These are phyloP conservation scores for Microctonus brassicae DNA, from an alignment of 2,888 invertebrate species.

Conservation along the genomic window DNA sequence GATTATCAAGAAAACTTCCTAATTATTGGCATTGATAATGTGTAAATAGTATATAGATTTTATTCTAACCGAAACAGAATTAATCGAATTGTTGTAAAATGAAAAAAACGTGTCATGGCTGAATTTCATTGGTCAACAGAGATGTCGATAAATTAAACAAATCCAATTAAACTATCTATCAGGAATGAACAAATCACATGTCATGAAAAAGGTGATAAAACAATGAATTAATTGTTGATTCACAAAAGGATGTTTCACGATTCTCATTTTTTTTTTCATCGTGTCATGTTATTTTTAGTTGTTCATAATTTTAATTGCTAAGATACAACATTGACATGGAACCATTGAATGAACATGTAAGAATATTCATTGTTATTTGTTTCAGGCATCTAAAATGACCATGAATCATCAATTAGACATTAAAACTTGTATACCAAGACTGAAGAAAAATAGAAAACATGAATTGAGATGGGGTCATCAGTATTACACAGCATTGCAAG, in stretches of 20 bases:
- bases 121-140: conserved; percentile 46
- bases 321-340: too few species aligned
- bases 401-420: not conserved
- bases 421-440: conserved; percentile 45
- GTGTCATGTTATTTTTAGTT: too few species aligned
- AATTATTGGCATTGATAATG: not conserved
- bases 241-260: too few species aligned
- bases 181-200: not conserved
- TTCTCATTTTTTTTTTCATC: too few species aligned
- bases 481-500: conserved; percentile 56
- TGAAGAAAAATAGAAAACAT: conserved; percentile 54
- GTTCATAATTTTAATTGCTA: too few species aligned
- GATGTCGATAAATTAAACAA: conserved; percentile 41
- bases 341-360: too few species aligned
- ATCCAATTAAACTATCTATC: not conserved
- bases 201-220: not conserved
- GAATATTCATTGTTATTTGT: not conserved
- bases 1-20: not conserved
- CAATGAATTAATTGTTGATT: too few species aligned
- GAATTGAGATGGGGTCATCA: conserved; percentile 52
- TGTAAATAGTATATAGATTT: not conserved
- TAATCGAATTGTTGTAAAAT: not conserved
- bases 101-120: conserved; percentile 52
- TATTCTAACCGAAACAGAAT: not conserved
- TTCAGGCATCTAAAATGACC: not conserved